Evolutionary conservation across 2,797 vertebrate species (phyloP).

Genomic region (Pseudochromis fuscus): DNA sequence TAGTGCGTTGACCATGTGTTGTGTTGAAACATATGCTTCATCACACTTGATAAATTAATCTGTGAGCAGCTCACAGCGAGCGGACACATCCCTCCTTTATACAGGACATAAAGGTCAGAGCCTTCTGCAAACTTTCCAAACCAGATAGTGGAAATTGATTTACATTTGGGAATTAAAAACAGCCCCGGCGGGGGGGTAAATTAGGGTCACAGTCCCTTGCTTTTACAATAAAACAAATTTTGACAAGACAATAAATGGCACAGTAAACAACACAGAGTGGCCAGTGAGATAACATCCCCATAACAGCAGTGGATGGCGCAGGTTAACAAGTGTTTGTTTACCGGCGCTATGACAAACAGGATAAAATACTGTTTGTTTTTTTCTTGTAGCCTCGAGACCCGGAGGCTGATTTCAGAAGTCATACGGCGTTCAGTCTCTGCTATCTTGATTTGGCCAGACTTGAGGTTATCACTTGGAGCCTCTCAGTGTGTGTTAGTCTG

Average conservation of each 20-base stretch:
- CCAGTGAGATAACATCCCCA: conserved; percentile 46
- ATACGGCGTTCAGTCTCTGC: conserved; percentile 34
- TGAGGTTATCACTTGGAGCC: conserved; percentile 55
- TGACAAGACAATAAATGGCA: conserved; percentile 37
- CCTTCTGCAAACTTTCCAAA: conserved; percentile 7
- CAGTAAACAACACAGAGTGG: conserved; percentile 38
- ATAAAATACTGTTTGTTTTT: conserved; percentile 57
- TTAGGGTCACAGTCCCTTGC: conserved; percentile 28
- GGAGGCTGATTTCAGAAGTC: conserved; percentile 42
- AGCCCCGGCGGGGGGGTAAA: conserved; percentile 13
- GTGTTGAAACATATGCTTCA: conserved; percentile 10
- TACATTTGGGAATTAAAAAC: conserved; percentile 46
- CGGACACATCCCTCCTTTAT: conserved; percentile 14
- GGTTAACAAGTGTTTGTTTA: conserved; percentile 64
- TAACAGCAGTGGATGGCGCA: conserved; percentile 29
- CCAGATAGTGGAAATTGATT: conserved; percentile 17
- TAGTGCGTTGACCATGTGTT: conserved; percentile 1
- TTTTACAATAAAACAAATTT: conserved; percentile 47
- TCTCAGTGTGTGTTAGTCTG: conserved; percentile 8
- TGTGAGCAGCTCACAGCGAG: conserved; percentile 10
- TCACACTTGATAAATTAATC: conserved; percentile 27
- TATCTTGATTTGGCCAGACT: conserved; percentile 63
- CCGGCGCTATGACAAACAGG: conserved; percentile 29
- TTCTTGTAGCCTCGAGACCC: conserved; percentile 23
- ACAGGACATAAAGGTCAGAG: conserved; percentile 28